A percentile compares a stretch with the other conserved stretches of the same genome.
These are phyloP conservation scores for Noctua janthe DNA, from an alignment of 2,888 invertebrate species.

Conservation along the genomic window DNA sequence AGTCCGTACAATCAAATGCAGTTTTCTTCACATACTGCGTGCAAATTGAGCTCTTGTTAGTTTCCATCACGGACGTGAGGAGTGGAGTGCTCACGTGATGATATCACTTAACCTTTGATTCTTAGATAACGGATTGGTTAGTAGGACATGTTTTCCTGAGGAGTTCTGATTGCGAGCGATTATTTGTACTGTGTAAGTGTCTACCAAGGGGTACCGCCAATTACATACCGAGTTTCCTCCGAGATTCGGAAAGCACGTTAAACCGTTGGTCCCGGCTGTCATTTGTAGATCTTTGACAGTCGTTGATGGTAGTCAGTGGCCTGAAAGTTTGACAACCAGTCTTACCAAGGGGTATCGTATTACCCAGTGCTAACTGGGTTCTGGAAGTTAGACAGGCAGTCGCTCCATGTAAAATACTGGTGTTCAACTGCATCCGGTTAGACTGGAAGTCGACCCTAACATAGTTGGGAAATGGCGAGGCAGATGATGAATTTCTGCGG, in stretches of 20 bases:
- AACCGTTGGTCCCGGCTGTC: no score
- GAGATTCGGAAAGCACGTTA: no score
- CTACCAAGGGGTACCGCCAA: background rate
- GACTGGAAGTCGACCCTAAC: no score
- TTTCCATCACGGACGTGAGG: background rate
- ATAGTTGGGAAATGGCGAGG: no score
- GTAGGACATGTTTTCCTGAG: slow-evolving; percentile 25
- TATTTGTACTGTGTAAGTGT: background rate
- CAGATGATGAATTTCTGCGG: no score
- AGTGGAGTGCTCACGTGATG: slow-evolving; percentile 8
- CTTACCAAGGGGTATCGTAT: background rate
- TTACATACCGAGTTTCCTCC: no score
- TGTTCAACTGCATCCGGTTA: no score
- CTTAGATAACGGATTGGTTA: slow-evolving; percentile 19
- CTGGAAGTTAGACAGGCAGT: no score
- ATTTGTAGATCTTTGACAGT: no score
- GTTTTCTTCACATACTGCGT: background rate
- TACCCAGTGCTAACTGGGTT: background rate
- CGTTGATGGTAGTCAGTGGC: no score
- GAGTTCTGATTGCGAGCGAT: slow-evolving; percentile 15
- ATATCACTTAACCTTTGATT: slow-evolving; percentile 42
- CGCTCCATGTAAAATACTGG: no score
- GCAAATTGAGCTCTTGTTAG: slow-evolving; percentile 24
- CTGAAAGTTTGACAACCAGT: no score
- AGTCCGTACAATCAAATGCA: background rate